Base-by-base conservation (phyloP, 2,113 vertebrate species). In the Chionodraco myersi region DNA sequence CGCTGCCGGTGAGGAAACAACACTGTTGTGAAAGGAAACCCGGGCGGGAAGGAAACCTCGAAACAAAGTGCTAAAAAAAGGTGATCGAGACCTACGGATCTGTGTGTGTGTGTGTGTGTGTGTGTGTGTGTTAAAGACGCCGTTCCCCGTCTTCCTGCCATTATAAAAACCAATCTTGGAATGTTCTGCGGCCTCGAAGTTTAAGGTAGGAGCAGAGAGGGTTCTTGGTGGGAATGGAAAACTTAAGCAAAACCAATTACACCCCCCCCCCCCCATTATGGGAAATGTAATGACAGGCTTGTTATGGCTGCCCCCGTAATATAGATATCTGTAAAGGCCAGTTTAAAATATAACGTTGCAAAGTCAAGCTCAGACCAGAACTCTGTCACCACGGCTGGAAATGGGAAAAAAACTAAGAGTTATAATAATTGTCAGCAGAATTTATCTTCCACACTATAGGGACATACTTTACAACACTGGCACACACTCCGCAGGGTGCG, bases 1-100 rank as follows among this genome's bases (percentile, higher is more conserved):
- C 56, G 73, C 87, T 79, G 79, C 71, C 13, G 63, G 75, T 77
- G 79, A 78, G 86, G 87, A 87, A 69, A 87, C 67, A 72, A 7
- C 71, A 61, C 68, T 62, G 71, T 1, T 54, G 60, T 67, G 78
- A 85, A 86, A 89, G 85, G 74, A 89, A 90, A 92, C 82, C 69
- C 80, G 78, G 80, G 70, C 18, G 30, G 86, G 86, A 92, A 88
- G 92, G 83, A 92, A 93, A 93, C 86, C 74, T 91, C 45, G 58
- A 92, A 92, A 90, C 80, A 91, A 93, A 91, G 88, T 66, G 82
- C 85, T 85, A 86, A 85, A 81, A 87, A 86, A 89, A 81, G 74
- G 74, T 79, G 80, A 82, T 49, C 30, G 69, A 34, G 74, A 80
- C 21, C 48, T 66, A 83, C 21, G 52, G 72, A 84, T 60, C 47